Conservation (phyloP, 1,140 invertebrate species). For the Drosophila lini region DNA sequence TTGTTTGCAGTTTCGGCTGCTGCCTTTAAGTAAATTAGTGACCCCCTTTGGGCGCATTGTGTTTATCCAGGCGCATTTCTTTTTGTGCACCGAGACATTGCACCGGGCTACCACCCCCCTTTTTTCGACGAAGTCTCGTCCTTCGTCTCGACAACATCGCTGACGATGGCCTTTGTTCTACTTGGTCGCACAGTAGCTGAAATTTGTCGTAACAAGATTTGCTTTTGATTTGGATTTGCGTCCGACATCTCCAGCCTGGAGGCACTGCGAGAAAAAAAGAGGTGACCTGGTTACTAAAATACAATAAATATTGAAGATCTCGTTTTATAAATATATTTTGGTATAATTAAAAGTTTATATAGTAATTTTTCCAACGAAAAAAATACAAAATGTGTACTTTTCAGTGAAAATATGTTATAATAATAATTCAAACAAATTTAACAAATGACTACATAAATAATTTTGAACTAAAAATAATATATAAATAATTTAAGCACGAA, state of each 20-base stretch:
- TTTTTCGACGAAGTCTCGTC: background rate
- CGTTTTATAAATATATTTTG: no score
- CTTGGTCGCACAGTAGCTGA: slow-evolving; percentile 71
- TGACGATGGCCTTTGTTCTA: slow-evolving; percentile 67
- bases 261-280: background rate
- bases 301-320: no score
- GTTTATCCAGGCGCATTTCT: slow-evolving; percentile 74
- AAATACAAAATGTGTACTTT: no score
- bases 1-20: slow-evolving; percentile 70
- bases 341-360: no score
- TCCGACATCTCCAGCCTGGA: slow-evolving; percentile 11
- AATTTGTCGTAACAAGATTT: slow-evolving; percentile 78
- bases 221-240: slow-evolving; percentile 72
- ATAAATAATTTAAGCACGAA: no score
- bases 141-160: slow-evolving; percentile 33
- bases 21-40: slow-evolving; percentile 80
- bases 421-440: no score
- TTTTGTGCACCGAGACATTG: slow-evolving; percentile 67
- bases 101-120: background rate
- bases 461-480: background rate
- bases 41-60: slow-evolving; percentile 51
- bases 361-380: no score
- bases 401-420: no score
- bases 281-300: no score
- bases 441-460: background rate